phyloP scores from a whole-genome alignment of 2,888 invertebrate genomes.

The Pandemis corylana region DNA sequence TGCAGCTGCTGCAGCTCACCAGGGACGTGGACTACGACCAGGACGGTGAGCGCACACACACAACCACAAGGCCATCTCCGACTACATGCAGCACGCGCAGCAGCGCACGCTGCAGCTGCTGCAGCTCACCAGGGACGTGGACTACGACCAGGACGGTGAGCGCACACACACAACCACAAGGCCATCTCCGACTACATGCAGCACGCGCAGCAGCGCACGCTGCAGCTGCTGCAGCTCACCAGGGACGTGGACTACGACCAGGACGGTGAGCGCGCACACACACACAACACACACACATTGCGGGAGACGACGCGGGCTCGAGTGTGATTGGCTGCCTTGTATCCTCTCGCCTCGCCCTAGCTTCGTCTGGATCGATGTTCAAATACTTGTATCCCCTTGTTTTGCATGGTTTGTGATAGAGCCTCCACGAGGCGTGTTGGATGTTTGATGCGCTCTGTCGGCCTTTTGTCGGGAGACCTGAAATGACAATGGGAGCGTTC shows the following conservation, averaged over 20 bases:
- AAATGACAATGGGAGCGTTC: too few species aligned
- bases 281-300: too few species aligned
- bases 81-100: constrained; percentile 88
- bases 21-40: constrained; percentile 98
- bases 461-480: too few species aligned
- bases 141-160: constrained; percentile 97
- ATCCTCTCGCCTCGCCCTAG: too few species aligned
- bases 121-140: constrained; percentile 94
- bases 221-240: constrained; percentile 90
- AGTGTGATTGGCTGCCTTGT: too few species aligned
- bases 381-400: too few species aligned
- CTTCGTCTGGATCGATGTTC: too few species aligned
- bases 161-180: constrained; percentile 90
- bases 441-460: too few species aligned
- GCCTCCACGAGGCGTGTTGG: too few species aligned
- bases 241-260: constrained; percentile 98
- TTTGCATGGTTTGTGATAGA: too few species aligned
- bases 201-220: constrained; percentile 89
- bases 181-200: constrained; percentile 89
- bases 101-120: constrained; percentile 90
- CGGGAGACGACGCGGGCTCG: too few species aligned
- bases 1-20: constrained; percentile 90
- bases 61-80: constrained; percentile 92
- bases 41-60: constrained; percentile 89
- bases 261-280: constrained; percentile 87